phyloP scores from a whole-genome alignment of 1,140 invertebrate species.

The Plutomurus gul region DNA sequence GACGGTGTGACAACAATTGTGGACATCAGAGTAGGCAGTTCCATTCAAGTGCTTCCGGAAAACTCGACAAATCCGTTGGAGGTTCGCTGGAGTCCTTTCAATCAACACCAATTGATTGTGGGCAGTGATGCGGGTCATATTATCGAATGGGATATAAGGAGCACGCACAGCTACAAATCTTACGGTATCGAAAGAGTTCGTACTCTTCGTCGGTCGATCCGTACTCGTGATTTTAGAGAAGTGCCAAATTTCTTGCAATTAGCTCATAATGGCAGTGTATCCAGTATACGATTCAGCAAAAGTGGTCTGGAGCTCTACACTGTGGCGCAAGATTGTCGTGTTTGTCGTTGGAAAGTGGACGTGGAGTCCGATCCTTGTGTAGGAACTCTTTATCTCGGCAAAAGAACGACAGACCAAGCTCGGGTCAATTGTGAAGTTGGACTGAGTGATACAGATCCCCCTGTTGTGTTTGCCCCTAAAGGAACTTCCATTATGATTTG shows the following conservation, averaged over 20 bases:
- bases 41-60: conserved; percentile 41
- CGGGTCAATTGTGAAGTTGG: conserved; percentile 34
- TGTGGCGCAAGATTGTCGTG: not conserved
- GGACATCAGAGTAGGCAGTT: conserved; percentile 21
- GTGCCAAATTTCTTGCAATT: not conserved
- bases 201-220: not conserved
- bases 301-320: conserved; percentile 15
- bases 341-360: conserved; percentile 31
- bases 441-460: conserved; percentile 4
- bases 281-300: not conserved
- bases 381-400: conserved; percentile 5
- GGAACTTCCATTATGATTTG: conserved; percentile 33
- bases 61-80: not conserved
- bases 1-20: conserved; percentile 8
- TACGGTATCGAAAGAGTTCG: conserved; percentile 3
- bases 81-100: conserved; percentile 27
- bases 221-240: conserved; percentile 6
- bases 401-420: not conserved
- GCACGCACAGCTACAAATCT: conserved; percentile 23
- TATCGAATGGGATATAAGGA: conserved; percentile 41
- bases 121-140: conserved; percentile 27
- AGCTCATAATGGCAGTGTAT: not conserved
- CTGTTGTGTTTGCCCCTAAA: conserved; percentile 37
- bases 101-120: conserved; percentile 36
- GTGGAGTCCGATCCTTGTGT: conserved; percentile 3